Conservation (phyloP, 2,113 vertebrate species). For the Uria lomvia region DNA sequence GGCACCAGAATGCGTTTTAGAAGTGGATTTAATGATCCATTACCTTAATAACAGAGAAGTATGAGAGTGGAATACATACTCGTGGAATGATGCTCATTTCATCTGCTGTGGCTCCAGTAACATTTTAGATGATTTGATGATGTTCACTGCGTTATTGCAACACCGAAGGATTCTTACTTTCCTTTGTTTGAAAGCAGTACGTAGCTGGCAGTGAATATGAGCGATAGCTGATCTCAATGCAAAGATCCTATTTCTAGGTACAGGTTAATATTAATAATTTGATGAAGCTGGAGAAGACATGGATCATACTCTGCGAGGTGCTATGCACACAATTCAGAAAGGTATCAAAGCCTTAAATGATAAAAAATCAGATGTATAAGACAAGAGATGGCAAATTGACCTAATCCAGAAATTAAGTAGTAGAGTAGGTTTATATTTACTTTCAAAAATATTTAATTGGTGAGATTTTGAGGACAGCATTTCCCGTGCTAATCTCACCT, state of each 20-base stretch:
- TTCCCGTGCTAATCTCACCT: not conserved
- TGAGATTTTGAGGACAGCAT: not conserved
- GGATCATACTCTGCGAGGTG: not conserved
- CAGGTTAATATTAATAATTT: not conserved
- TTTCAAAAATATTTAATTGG: not conserved
- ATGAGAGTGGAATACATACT: not conserved
- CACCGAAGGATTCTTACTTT: not conserved
- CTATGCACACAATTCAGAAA: not conserved
- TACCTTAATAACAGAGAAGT: not conserved
- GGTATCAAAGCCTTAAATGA: not conserved
- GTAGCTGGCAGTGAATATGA: not conserved
- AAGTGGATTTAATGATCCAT: not conserved
- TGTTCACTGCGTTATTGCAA: not conserved
- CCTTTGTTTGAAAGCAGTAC: not conserved
- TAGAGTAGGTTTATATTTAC: not conserved
- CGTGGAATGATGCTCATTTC: not conserved
- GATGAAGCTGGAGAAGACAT: not conserved
- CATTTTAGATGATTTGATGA: not conserved
- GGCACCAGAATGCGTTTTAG: not conserved
- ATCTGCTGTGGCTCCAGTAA: not conserved
- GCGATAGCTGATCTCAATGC: not conserved
- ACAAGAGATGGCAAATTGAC: not conserved
- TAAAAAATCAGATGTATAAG: not conserved
- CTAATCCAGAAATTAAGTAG: not conserved
- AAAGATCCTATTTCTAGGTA: not conserved